These are phyloP conservation scores for Bombus fervidus DNA, from an alignment of 1,140 invertebrate genomes.

Conservation along the genomic window DNA sequence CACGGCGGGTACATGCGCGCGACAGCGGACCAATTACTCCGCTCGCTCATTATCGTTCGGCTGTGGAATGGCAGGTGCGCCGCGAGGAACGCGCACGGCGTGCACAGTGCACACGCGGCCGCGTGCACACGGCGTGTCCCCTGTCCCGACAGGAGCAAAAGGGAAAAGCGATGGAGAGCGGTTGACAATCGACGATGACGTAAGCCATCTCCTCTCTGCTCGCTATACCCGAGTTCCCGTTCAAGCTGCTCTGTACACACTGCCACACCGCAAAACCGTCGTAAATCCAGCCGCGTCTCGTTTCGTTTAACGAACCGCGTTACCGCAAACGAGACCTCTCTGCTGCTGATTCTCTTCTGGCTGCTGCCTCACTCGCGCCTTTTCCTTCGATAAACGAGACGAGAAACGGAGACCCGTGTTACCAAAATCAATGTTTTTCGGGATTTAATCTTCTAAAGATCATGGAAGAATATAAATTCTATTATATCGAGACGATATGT, in stretches of 20 bases:
- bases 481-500: too few relatives aligned
- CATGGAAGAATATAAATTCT: too few relatives aligned
- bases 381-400: background rate
- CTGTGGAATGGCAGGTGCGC: conserved; percentile 47
- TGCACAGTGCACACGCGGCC: background rate
- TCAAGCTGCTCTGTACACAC: conserved; percentile 1
- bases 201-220: conserved; percentile 45
- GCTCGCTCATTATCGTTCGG: conserved; percentile 57
- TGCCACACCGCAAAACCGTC: background rate
- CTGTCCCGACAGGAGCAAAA: conserved; percentile 7
- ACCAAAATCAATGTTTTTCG: too few relatives aligned
- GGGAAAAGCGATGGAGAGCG: conserved; percentile 60
- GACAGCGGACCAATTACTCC: conserved; percentile 52
- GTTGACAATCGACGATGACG: conserved; percentile 68
- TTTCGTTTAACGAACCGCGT: conserved; percentile 49
- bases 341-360: background rate
- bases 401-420: background rate
- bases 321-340: conserved; percentile 32
- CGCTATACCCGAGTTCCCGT: conserved; percentile 42
- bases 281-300: conserved; percentile 39
- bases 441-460: too few relatives aligned
- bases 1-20: background rate
- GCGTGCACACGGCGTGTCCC: conserved; percentile 8
- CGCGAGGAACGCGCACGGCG: background rate
- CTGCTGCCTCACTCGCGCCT: background rate